phyloP scores from a whole-genome alignment of 1,140 invertebrate genomes.

The Oreohelix idahoensis region DNA sequence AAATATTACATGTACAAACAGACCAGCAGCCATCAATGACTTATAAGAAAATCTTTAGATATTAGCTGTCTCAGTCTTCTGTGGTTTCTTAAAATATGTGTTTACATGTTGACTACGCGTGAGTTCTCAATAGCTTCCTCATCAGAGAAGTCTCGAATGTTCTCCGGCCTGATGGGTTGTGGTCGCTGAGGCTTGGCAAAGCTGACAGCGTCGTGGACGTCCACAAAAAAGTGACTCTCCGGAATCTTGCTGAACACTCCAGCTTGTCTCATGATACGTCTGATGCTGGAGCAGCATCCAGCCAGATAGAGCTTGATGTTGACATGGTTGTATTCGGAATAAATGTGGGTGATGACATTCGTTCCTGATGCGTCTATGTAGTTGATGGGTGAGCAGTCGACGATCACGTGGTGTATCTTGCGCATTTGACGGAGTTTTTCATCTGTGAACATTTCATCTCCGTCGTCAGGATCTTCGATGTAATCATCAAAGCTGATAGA shows the following conservation, averaged over 20 bases:
- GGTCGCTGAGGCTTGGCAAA: conserved; percentile 56
- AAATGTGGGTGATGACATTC: conserved; percentile 69
- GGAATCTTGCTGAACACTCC: conserved; percentile 62
- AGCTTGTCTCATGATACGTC: conserved; percentile 57
- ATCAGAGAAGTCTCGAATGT: conserved; percentile 60
- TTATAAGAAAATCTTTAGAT: no score
- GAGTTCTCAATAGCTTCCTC: conserved; percentile 67
- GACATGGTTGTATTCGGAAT: conserved; percentile 61
- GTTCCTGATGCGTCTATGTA: conserved; percentile 73
- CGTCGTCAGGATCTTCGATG: conserved; percentile 60
- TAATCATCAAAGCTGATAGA: conserved; percentile 57
- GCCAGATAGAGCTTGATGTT: conserved; percentile 64
- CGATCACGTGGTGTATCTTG: conserved; percentile 67
- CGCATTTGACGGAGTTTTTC: conserved; percentile 60
- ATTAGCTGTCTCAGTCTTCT: no score
- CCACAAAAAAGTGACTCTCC: conserved; percentile 57
- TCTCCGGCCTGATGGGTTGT: conserved; percentile 46
- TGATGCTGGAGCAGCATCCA: conserved; percentile 54
- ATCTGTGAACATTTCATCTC: conserved; percentile 57
- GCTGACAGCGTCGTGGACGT: conserved; percentile 59
- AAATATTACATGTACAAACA: no score
- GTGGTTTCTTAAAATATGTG: no score
- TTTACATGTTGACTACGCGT: conserved; percentile 60
- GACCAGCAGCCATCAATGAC: no score
- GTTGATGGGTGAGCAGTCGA: conserved; percentile 72